Evolutionary conservation across 2,797 vertebrate genomes (phyloP), one percentile per base, ranked within the genome.

Genomic region (Hydrophis major): DNA sequence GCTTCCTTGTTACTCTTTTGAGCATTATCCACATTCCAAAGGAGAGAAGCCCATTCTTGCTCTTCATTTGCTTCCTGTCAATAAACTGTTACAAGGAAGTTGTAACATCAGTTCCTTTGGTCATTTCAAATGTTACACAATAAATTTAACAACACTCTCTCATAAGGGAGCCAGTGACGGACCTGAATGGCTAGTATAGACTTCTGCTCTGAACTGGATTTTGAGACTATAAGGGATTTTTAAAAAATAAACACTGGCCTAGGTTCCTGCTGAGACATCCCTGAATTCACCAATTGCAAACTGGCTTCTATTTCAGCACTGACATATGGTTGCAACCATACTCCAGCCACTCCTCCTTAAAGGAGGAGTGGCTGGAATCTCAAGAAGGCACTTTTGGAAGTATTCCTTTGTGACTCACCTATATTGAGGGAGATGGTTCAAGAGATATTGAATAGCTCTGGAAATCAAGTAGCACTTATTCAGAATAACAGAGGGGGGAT

Each of bases 291-390:
- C 86, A 47, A 91, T 25, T 10, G 74, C 27, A 57, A 56, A 16
- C 63, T 37, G 59, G 90, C 59, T 59, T 87, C 50, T 22, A 3
- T 47, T 87, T 88, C 59, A 32, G 25, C 74, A 32, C 32, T 37
- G 90, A 91, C 90, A 50, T 60, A 78, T 57, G 47, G 66, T 86
- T 89, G 87, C 63, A 91, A 42, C 90, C 92, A 91, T 89, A 50
- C 37, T 47, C 47, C 47, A 47, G 47, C 47, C 47, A 47, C 47
- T 47, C 47, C 47, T 47, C 59, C 89, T 27, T 57, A 89, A 2
- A 42, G n/a, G 90, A 89, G 90, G 47, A 89, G 90, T 25, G 42
- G 4, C 28, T 88, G 56, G 89, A 90, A 37, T 86, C 86, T 37
- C 86, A 60, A 28, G 63, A 86, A 83, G 57, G 90, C 57, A n/a